Evolutionary conservation across 2,113 vertebrate genomes (phyloP).

Genomic region (Pollimyrus isidori): DNA sequence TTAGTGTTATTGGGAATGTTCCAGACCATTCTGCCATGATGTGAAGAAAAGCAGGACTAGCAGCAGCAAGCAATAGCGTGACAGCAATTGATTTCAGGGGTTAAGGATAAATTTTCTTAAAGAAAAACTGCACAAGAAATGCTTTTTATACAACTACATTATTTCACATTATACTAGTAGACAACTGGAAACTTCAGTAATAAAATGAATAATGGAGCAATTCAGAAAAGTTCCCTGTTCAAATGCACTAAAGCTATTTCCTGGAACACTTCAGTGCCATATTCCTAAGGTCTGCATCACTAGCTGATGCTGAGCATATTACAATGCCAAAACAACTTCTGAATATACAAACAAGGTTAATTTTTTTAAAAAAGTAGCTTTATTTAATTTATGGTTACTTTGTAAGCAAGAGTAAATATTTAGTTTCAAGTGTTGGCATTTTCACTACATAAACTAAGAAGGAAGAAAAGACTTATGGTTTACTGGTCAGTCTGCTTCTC

Average conservation of each 20-base stretch:
- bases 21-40: background rate
- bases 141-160: background rate
- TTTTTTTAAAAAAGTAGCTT: background rate
- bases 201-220: background rate
- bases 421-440: background rate
- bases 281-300: background rate
- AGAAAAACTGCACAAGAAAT: constrained; percentile 10
- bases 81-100: background rate
- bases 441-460: background rate
- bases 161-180: background rate
- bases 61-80: background rate
- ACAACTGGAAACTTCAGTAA: background rate
- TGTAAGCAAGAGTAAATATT: background rate
- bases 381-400: background rate
- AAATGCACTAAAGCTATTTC: background rate
- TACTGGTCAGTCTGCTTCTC: background rate
- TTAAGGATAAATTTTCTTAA: background rate
- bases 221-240: background rate
- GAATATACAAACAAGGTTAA: background rate
- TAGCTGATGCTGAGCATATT: background rate
- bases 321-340: background rate
- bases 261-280: background rate
- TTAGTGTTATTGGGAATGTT: background rate
- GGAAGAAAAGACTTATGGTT: background rate
- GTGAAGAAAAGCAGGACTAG: background rate